These are phyloP conservation scores for Emydura subglobosa DNA, from an alignment of 2,113 vertebrate species.

Conservation along the genomic window DNA sequence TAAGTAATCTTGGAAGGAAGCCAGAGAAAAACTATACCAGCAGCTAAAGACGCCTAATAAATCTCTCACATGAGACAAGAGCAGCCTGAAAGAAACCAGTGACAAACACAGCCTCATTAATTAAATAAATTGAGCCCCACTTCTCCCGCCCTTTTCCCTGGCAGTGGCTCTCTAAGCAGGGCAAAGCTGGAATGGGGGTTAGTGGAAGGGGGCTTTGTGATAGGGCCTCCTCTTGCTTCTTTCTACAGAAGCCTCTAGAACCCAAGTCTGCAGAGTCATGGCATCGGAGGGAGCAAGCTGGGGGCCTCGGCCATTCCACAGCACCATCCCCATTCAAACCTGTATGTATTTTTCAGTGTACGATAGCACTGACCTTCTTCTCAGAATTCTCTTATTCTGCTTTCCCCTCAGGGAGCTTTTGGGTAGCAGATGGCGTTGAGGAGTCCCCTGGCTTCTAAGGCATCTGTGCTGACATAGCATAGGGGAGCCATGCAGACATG, in stretches of 20 bases:
- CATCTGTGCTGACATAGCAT: not conserved
- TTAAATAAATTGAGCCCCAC: not conserved
- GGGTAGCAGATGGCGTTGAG: not conserved
- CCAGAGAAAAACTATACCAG: not conserved
- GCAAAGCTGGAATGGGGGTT: not conserved
- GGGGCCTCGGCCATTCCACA: not conserved
- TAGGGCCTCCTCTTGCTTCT: not conserved
- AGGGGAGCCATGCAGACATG: not conserved
- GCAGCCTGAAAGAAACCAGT: not conserved
- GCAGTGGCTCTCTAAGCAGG: not conserved
- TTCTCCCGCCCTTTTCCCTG: not conserved
- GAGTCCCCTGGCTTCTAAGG: not conserved
- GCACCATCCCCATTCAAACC: not conserved
- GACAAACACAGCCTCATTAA: fast-evolving
- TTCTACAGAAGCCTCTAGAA: not conserved
- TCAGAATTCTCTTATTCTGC: not conserved
- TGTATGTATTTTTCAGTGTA: not conserved
- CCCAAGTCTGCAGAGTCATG: not conserved
- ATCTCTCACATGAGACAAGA: not conserved
- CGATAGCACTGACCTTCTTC: not conserved
- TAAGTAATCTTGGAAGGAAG: not conserved
- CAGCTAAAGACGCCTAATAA: not conserved
- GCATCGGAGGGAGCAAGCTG: not conserved
- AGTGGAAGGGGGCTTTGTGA: not conserved
- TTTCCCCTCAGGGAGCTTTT: not conserved